Percentiles rank a stretch among this genome's conserved stretches.
These are phyloP conservation scores for Thamnophis sirtalis DNA, from an alignment of 2,113 vertebrate species.

Conservation along the genomic window DNA sequence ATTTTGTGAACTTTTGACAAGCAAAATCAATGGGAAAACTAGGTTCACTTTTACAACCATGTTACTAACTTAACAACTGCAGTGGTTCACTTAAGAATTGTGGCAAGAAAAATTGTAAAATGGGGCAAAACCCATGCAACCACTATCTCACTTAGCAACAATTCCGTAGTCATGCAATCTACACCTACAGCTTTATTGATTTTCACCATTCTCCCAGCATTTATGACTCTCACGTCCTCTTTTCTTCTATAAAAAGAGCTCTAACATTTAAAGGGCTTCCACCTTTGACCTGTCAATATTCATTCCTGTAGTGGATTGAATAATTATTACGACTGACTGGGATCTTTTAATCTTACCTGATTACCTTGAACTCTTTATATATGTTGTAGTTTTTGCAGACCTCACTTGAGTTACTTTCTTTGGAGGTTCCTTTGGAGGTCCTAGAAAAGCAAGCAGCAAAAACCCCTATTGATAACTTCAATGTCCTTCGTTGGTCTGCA, in stretches of 20 bases:
- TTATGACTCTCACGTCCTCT: neutral
- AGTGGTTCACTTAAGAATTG: neutral
- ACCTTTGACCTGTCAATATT: neutral
- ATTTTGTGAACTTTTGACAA: neutral
- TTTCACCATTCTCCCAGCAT: neutral
- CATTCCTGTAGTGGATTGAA: neutral
- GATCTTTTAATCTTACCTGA: neutral
- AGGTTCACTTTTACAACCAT: neutral
- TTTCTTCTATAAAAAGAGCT: neutral
- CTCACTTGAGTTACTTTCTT: neutral
- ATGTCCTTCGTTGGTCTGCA: neutral
- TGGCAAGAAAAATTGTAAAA: neutral
- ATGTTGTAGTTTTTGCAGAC: neutral
- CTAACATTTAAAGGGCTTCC: neutral
- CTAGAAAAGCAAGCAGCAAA: neutral
- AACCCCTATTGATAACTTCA: neutral
- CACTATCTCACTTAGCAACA: neutral
- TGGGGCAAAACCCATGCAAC: neutral
- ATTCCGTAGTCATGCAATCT: neutral
- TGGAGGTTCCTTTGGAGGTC: neutral
- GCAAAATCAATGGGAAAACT: neutral
- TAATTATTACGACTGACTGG: neutral
- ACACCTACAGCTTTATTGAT: neutral
- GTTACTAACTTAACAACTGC: neutral
- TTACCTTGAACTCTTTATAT: neutral